Base-by-base conservation (phyloP, 1,140 invertebrate genomes). In the Pomphorhynchus laevis region DNA sequence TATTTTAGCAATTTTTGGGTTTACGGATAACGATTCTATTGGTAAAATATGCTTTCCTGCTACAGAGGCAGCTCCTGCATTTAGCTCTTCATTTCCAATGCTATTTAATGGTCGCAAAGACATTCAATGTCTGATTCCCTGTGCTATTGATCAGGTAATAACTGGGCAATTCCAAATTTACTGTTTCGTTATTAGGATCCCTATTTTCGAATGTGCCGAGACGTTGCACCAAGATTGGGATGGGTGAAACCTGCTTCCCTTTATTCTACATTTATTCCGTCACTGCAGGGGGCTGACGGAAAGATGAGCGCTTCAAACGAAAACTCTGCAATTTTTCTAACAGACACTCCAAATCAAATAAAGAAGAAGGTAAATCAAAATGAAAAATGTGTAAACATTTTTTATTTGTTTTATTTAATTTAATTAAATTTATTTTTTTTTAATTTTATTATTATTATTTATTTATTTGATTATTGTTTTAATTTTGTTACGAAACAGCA, bases 251-350 rank as follows among this genome's bases (percentile, higher is more conserved):
- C 86, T n/a, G 71, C 82, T 1, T 55, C 95, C 1, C 52, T 98
- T 0, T 84, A 91, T 57, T 80, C 79, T 1, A 66, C 64, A 22
- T 98, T 95, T 58, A 76, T 95, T 48, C 86, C 86, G 0, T 76
- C 86, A 1, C 53, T 98, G 17, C 77, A 89, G 61, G 86, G 86
- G 1, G 73, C 79, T 0, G 71, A 80, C 50, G 80, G 75, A 17
- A 98, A 98, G 63, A 95, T 95, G 86, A 86, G 77, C 23, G 75
- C 82, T 5, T 82, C 75, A 51, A 79, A 91, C 53, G 60, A 66
- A 11, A 91, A 77, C 52, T 73, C 80, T 0, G 80, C 84, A 0
- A 76, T 98, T 44, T 93, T 74, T 54, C 56, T 95, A 1, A 84
- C 70, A 22, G 86, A 98, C 50, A 84, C 77, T 1, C 59, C 79